A percentile compares a stretch with the other conserved stretches of the same genome.
Evolutionary conservation across 2,113 vertebrate genomes (phyloP).

Genomic region (Rafetus swinhoei): DNA sequence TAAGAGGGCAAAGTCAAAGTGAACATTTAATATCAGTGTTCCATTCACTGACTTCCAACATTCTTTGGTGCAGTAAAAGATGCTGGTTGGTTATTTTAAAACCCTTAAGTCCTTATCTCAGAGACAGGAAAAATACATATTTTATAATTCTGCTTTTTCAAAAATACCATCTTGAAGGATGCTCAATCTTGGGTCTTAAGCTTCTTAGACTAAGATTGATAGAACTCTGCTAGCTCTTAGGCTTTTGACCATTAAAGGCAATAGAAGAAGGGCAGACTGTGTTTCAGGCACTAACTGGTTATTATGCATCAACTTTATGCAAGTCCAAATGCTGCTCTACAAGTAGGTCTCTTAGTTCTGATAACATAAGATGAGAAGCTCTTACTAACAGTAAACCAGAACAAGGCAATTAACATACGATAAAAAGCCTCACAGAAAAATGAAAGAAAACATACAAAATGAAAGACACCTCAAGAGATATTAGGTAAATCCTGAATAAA

Average conservation of each 20-base stretch:
- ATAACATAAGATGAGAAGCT: neutral
- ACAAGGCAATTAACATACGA: neutral
- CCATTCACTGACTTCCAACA: no score
- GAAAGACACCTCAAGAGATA: no score
- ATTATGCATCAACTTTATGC: no score
- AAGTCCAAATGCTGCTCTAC: no score
- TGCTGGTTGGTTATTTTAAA: no score
- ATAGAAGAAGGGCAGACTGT: neutral
- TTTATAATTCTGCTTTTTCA: neutral
- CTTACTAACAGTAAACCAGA: neutral
- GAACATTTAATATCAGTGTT: neutral
- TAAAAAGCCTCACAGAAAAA: no score
- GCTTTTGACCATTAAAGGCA: neutral
- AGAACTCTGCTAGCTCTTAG: neutral
- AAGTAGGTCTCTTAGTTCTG: no score
- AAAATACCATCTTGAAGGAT: neutral
- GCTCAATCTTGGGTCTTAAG: neutral
- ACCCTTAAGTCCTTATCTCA: no score
- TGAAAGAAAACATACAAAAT: no score
- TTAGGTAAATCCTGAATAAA: no score
- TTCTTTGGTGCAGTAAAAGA: no score
- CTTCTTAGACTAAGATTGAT: neutral
- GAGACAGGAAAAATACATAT: no score
- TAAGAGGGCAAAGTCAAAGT: neutral
- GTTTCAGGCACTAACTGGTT: neutral